Evolutionary conservation across 2,888 invertebrate species (phyloP), one percentile per base, ranked within the genome.

Genomic region (Aradus depressus): DNA sequence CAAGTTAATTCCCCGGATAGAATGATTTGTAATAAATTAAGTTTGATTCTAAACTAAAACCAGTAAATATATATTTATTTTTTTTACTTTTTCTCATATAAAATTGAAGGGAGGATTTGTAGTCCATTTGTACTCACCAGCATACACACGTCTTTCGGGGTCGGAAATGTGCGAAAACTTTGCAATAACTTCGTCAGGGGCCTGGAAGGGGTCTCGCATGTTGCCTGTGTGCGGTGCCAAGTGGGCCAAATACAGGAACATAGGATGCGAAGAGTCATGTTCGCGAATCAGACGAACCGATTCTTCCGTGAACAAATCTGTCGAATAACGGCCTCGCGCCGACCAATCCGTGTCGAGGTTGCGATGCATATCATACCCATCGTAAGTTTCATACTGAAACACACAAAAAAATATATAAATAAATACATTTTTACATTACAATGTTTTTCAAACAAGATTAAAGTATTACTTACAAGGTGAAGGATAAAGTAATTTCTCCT

Each of bases 221-320:
- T 80, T 80, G 1, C 77, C 81, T n/a, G 77, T 73, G 65, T 84
- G 84, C 0, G 80, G 78, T 0, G 83, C 81, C 43, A 78, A 66
- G 61, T 81, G 81, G 0, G 82, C 74, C 49, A 84, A 62, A 65
- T 81, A 82, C 61, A 84, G 70, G 63, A 82, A 82, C 67, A 83
- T 68, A 0, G 84, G 81, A 2, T 65, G 55, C 0, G 64, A 62
- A 54, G 74, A 65, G 52, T 66, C 63, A 54, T 79, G 78, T n/a
- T 70, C 64, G 3, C 67, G 64, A 44, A 83, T 79, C 10, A 79
- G 60, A n/a, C 68, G 66, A 2, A 77, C 72, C 0, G 82, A 80
- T 66, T 80, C 79, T 16, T 75, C 67, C 0, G 80, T 79, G 62
- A 80, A 81, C n/a, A 81, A 60, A 58, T 76, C 75, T 0, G 81